A percentile compares a stretch with the other conserved stretches of the same genome.
phyloP scores from a whole-genome alignment of 2,888 invertebrate species.

The Ceriagrion tenellum region DNA sequence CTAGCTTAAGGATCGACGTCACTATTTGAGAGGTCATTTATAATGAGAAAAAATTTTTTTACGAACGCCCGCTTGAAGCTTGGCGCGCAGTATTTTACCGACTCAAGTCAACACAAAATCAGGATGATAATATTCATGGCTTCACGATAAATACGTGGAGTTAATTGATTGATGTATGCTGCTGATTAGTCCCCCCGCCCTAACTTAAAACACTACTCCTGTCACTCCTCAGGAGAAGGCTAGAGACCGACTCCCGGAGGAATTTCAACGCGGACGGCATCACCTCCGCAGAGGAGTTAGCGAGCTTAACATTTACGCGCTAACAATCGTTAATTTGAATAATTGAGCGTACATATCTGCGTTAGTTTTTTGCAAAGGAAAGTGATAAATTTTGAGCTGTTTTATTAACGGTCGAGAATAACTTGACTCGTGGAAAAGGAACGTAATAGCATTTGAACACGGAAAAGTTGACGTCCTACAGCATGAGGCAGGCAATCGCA shows the following conservation, averaged over 20 bases:
- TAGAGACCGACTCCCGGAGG: too few relatives aligned
- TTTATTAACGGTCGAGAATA: not conserved
- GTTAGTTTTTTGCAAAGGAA: not conserved
- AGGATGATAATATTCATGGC: not conserved
- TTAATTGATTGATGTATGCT: not conserved
- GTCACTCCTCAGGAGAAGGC: not conserved
- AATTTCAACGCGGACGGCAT: constrained; percentile 1
- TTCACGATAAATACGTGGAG: not conserved
- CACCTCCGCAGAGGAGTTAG: not conserved
- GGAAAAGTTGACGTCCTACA: not conserved
- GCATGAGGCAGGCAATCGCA: too few relatives aligned
- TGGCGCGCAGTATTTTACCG: not conserved
- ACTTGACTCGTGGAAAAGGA: not conserved
- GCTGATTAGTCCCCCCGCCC: not conserved
- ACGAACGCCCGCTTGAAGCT: not conserved
- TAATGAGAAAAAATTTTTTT: too few relatives aligned
- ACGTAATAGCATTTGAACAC: too few relatives aligned
- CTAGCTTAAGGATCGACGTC: too few relatives aligned
- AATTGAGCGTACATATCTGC: not conserved
- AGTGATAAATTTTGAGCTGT: not conserved
- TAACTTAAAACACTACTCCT: not conserved
- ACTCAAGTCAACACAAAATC: not conserved
- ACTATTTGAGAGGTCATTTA: too few relatives aligned
- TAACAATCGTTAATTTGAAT: not conserved
- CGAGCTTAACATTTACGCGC: not conserved